Base-by-base conservation (phyloP, 2,888 invertebrate species). In the Clanis bilineata region DNA sequence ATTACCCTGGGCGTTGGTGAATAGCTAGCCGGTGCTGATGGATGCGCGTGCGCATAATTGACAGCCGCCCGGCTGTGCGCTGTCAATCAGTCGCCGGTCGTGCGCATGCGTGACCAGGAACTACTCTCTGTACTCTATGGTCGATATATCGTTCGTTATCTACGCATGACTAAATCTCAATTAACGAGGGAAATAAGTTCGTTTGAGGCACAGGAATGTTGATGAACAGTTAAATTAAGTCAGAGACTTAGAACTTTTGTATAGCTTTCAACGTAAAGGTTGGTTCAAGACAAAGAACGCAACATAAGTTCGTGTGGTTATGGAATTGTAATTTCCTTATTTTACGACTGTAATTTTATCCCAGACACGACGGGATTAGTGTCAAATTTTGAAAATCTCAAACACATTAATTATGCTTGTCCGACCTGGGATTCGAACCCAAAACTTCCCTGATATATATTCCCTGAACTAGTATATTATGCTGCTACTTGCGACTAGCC, bases 31-130 rank as follows among this genome's bases (percentile, higher is more conserved):
- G 23, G 62, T 62, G 2, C 72, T 80, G 80, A 77, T 74, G 74
- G 79, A 80, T 76, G 79, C 70, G 73, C 74, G 69, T 63, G 71
- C 79, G 67, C 71, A 68, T 80, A 80, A 80, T 80, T 82, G 82
- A 80, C 80, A 82, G 79, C 70, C 68, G 69, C 74, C 61, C 63
- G 72, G 64, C 64, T 68, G 66, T 62, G 56, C 65, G 63, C 66
- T 61, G 64, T 67, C 66, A 60, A 66, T 59, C 65, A 73, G 73
- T 41, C 76, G 72, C 68, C 71, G 69, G 66, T 38, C 38, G 51
- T 32, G 47, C 58, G 54, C 56, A 28, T 47, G 38, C 56, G 36
- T 56, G 41, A 47, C 61, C 32, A 51, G 51, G 51, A 51, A 51
- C 51, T 32, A 32, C 28, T 18, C 18, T 7, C 9, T 23, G 23